These are phyloP conservation scores for Nephrotoma guestfalica DNA, from an alignment of 2,888 invertebrate genomes.

Conservation along the genomic window DNA sequence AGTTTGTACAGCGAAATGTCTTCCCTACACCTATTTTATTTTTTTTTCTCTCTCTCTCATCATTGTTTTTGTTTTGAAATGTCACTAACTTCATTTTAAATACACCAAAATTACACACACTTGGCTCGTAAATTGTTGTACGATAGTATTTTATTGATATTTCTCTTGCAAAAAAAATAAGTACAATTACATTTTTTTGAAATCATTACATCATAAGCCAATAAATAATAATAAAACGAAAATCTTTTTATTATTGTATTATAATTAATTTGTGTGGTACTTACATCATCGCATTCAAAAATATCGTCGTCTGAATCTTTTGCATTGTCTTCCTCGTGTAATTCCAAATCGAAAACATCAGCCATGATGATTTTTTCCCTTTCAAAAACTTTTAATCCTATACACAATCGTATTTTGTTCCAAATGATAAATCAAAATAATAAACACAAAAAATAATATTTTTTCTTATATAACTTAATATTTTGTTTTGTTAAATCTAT, in stretches of 20 bases:
- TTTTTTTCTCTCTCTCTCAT: not conserved
- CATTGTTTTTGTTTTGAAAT: not conserved
- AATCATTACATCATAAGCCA: not conserved
- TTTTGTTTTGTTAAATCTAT: not conserved
- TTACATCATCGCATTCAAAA: constrained; percentile 77
- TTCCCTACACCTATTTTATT: not conserved
- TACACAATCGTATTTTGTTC: not conserved
- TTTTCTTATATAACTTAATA: not conserved
- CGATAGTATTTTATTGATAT: not conserved
- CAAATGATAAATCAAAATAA: not conserved
- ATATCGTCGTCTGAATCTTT: constrained; percentile 63
- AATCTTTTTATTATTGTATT: not conserved
- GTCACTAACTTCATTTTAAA: not conserved
- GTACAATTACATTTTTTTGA: not conserved
- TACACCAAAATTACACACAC: not conserved
- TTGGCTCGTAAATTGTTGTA: not conserved
- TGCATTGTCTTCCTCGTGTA: constrained; percentile 66
- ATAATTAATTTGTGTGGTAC: constrained; percentile 14
- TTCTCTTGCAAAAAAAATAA: not conserved
- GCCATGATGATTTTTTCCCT: constrained; percentile 39
- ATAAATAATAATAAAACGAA: not conserved
- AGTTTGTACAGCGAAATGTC: too few species aligned
- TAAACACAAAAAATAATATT: not conserved
- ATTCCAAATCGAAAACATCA: constrained; percentile 87
- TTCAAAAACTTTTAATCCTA: not conserved